Base-by-base conservation (phyloP, 2,797 vertebrate species). In the Ctenosaura bakeri region DNA sequence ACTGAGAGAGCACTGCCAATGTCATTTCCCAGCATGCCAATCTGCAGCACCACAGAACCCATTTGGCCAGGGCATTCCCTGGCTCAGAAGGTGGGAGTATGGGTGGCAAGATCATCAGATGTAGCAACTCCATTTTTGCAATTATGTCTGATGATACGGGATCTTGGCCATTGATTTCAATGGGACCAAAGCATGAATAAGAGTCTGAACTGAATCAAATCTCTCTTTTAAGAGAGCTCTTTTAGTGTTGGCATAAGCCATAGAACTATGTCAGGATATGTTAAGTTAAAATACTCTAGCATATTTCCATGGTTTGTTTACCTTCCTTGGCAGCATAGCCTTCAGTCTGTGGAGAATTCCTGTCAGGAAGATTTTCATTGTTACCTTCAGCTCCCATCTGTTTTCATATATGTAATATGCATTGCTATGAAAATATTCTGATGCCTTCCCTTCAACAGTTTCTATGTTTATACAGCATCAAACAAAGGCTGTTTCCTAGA, bases 301-400 rank as follows among this genome's bases (percentile, higher is more conserved):
- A 32, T 35, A 59, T 86, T 86, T 90, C 89, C 76, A 10, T 24
- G 7, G 35, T 64, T 85, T 86, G 10, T 71, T 80, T 85, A 50
- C 35, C 62, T 90, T 83, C n/a, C 62, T 32, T 54, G 29, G 26
- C 59, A 46, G 76, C 59, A 54, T 59, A 73, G 35, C 35, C 73
- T 86, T 46, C 73, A 18, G 32, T 56, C 74, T 77, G 20, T 84
- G 73, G 84, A 77, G 81, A 50, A 22, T 38, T 84, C 81, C 54
- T 38, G 73, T 38, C 54, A 66, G 46, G 42, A 52, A 69, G 59
- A 78, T 24, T 64, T 66, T n/a, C 81, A 83, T 64, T 76, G 82
- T 84, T 83, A 66, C 54, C 46, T 52, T 35, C 59, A 76, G 80
- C 69, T 24, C 38, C 54, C 88, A 89, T 62, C 73, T 85, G 73